Evolutionary conservation across 2,113 vertebrate genomes (phyloP), one percentile per base, ranked within the genome.

Genomic region (Melanostigma gelatinosum): DNA sequence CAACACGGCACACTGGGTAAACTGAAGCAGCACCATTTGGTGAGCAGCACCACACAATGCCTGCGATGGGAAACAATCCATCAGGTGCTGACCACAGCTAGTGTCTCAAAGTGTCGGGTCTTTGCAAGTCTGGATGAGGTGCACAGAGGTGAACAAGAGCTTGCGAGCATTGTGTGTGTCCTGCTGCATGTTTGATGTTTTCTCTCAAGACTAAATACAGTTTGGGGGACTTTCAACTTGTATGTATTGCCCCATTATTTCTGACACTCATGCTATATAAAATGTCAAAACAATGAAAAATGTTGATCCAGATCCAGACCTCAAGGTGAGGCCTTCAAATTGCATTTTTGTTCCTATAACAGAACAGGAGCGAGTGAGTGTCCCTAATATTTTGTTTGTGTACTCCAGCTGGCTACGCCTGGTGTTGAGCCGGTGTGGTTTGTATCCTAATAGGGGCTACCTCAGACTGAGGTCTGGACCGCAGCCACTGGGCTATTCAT

Each of bases 391-490:
- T 73, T 68, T 79, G 72, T 80, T 86, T 83, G 76, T 84, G 83
- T 86, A 44, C 72, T 80, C 46, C 20, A 42, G 73, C 54, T 71
- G 54, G 62, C 67, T 85, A 75, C 80, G 77, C 50, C 22, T 15
- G 78, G 78, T 82, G 79, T 78, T 85, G 84, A 85, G 75, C 77
- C 76, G 50, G 62, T 85, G 89, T 85, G 87, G 85, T 91, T 86
- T 86, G 83, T 88, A 67, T 81, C 89, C 90, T 90, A 90, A 92
- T 89, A 88, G 87, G 87, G 89, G 75, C 83, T 77, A 89, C 88
- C 85, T 88, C 80, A 77, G 83, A 80, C 80, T n/a, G 36, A 73
- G 73, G 62, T 70, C 88, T 92, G 89, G 89, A 90, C 73, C 29
- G 12, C 82, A 86, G 92, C 92, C 91, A 91, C 75, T 13, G 58